Conservation (phyloP, 2,888 invertebrate genomes). For the Mongoloraphidia duomilia region DNA sequence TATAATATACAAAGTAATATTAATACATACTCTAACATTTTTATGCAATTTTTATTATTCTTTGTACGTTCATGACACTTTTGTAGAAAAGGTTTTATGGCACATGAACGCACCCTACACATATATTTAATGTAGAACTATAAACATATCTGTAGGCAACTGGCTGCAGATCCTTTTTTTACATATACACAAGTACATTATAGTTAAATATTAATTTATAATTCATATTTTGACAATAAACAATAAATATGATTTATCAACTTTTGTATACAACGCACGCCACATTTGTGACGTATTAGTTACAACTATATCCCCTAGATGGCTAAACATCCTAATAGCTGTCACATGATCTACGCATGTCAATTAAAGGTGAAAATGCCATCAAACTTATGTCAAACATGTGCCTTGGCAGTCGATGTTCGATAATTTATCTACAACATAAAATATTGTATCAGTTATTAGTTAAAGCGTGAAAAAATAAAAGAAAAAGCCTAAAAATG, state of each 20-base stretch:
- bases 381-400: too few relatives aligned
- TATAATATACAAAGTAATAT: neutral
- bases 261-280: constrained; percentile 8
- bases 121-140: neutral
- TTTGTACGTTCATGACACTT: constrained; percentile 6
- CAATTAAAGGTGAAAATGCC: too few relatives aligned
- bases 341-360: too few relatives aligned
- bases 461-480: neutral
- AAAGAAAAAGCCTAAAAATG: neutral
- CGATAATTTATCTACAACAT: neutral
- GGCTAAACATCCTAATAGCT: neutral
- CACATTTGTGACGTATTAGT: constrained; percentile 7
- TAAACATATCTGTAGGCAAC: neutral
- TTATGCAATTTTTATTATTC: neutral
- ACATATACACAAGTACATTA: neutral
- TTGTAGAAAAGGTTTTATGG: neutral
- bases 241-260: neutral
- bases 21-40: constrained; percentile 5
- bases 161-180: too few relatives aligned
- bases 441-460: neutral
- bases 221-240: constrained; percentile 4
- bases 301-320: neutral
- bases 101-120: neutral
- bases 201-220: neutral
- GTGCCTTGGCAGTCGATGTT: too few relatives aligned